Evolutionary conservation across 2,113 vertebrate genomes (phyloP), one percentile per base, ranked within the genome.

Genomic region (Pteropus alecto): DNA sequence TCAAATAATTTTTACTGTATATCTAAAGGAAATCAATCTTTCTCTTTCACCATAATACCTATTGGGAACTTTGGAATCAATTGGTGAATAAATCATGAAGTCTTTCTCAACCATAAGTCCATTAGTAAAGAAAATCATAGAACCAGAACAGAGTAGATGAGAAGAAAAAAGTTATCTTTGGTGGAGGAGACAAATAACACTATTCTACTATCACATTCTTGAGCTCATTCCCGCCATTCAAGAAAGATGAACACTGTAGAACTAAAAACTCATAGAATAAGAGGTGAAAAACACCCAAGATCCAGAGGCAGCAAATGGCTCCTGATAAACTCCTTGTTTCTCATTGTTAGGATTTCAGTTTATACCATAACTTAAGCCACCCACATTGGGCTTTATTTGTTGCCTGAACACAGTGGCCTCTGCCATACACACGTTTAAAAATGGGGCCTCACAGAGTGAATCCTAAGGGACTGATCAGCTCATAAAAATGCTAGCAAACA

Each of bases 401-500:
- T 88, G 54, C 71, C 68, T 19, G 21, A 96, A 38, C 41, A 91
- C 38, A 93, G 30, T 83, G 85, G 67, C n/a, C 38, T 96, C 43
- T 92, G 90, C 67, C 12, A 46, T 33, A 93, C 33, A 87, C n/a
- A 82, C 33, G 54, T 84, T 97, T 30, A 81, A 86, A 95, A 94
- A 90, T 63, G 21, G 84, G 60, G 92, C 74, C 68, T 95, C 87
- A 79, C 63, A 89, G 51, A 86, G 56, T 79, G 89, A 93, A 95
- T 89, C 63, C 86, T 79, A 43, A 95, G 38, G 87, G 58, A 70
- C 92, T 89, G 95, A 97, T 93, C 70, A 90, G 51, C 87, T 89
- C 92, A 90, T 87, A 87, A 97, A 95, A 97, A 90, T 94, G 82
- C 70, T 87, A 68, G 84, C 87, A 93, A 90, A 96, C 68, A 51